These are phyloP conservation scores for Exocentrus adspersus DNA, from an alignment of 2,888 invertebrate species.

Conservation along the genomic window DNA sequence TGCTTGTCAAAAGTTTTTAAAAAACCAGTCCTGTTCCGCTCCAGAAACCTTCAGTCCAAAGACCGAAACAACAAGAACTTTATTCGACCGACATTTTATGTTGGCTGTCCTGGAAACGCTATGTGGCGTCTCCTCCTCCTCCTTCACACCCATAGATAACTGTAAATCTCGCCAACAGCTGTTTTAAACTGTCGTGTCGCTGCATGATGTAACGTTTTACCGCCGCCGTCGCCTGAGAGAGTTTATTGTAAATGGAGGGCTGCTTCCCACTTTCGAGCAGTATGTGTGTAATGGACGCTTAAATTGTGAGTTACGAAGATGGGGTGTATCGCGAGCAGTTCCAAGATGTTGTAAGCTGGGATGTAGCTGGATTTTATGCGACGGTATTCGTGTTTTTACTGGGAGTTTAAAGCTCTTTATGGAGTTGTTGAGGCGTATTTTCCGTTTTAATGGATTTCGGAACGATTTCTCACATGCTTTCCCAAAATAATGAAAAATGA, in stretches of 20 bases:
- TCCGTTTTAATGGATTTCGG: too few relatives aligned
- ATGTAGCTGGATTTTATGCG: too few relatives aligned
- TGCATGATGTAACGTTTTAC: constrained; percentile 20
- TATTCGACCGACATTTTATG: constrained; percentile 49
- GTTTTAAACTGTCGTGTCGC: constrained; percentile 25
- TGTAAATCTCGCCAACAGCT: constrained; percentile 37
- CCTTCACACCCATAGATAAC: constrained; percentile 27
- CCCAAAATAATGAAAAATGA: too few relatives aligned
- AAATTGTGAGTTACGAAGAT: too few relatives aligned
- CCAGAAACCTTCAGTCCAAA: constrained; percentile 52
- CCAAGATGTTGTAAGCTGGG: too few relatives aligned
- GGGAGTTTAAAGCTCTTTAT: too few relatives aligned
- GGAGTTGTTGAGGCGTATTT: too few relatives aligned
- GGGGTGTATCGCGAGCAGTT: neutral
- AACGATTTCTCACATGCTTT: too few relatives aligned
- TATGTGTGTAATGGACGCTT: neutral
- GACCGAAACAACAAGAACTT: constrained; percentile 48
- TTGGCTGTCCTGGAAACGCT: constrained; percentile 36
- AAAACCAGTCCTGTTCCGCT: too few relatives aligned
- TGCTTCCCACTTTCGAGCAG: constrained; percentile 2
- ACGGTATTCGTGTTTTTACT: too few relatives aligned
- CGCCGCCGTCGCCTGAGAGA: too few relatives aligned
- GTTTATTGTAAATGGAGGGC: constrained; percentile 3
- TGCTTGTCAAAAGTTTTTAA: too few relatives aligned
- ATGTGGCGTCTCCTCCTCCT: constrained; percentile 31